A percentile compares a stretch with the other conserved stretches of the same genome.
phyloP scores from a whole-genome alignment of 2,888 invertebrate species.

The Oligia strigilis region DNA sequence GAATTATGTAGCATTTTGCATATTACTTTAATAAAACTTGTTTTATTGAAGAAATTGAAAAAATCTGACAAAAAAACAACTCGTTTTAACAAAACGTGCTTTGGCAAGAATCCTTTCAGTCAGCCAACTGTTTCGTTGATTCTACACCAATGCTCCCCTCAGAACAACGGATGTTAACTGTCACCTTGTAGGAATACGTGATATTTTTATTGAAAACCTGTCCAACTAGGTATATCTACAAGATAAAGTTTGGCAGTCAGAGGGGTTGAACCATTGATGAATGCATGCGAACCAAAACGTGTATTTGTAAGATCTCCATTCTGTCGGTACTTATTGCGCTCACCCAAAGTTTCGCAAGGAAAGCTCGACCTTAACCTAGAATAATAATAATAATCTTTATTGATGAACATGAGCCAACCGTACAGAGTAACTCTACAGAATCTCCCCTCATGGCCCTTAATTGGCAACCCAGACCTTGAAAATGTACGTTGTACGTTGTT shows the following conservation, averaged over 20 bases:
- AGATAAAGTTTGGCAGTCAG: not conserved
- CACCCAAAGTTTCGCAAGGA: conserved; percentile 1
- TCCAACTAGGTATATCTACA: not conserved
- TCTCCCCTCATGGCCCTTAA: not conserved
- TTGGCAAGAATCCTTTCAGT: not conserved
- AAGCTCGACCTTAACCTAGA: not conserved
- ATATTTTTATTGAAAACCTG: not conserved
- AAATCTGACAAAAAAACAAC: too few species aligned
- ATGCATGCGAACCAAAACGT: not conserved
- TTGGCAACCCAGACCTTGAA: not conserved
- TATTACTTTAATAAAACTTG: not conserved
- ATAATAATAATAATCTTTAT: too few species aligned
- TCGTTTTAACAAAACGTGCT: not conserved
- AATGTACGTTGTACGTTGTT: too few species aligned
- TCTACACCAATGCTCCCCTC: not conserved
- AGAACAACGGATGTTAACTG: not conserved
- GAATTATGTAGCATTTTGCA: not conserved
- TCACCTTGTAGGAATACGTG: not conserved
- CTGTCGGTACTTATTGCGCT: not conserved
- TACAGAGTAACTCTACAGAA: too few species aligned
- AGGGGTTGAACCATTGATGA: conserved; percentile 7
- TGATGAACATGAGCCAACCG: too few species aligned
- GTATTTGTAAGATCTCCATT: not conserved
- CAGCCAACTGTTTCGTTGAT: not conserved
- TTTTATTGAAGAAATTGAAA: not conserved